phyloP scores from a whole-genome alignment of 1,140 invertebrate genomes.

The Hestina assimilis region DNA sequence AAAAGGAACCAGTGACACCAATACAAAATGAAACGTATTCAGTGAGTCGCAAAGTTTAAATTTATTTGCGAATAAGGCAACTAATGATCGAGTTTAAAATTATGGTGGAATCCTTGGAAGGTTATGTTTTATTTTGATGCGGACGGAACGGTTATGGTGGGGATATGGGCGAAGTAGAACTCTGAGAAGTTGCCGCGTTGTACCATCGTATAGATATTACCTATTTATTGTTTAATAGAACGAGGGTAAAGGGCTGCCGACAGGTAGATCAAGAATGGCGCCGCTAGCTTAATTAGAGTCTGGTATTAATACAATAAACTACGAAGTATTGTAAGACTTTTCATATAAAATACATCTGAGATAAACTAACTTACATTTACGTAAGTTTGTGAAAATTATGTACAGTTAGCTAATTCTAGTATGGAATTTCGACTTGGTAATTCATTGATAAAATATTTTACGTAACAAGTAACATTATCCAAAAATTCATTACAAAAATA shows the following conservation, averaged over 20 bases:
- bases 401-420: too few species aligned
- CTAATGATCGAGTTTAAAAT: conserved; percentile 57
- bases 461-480: not conserved
- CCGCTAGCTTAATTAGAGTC: conserved; percentile 57
- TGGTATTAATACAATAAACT: conserved; percentile 21
- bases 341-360: not conserved
- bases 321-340: not conserved
- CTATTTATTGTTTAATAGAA: conserved; percentile 76
- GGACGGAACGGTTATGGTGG: conserved; percentile 34
- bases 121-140: conserved; percentile 71
- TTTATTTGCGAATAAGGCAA: conserved; percentile 29
- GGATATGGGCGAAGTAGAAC: conserved; percentile 34
- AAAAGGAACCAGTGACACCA: conserved; percentile 12
- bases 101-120: conserved; percentile 75
- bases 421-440: too few species aligned
- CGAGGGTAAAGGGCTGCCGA: conserved; percentile 53
- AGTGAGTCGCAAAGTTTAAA: conserved; percentile 28
- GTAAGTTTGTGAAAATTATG: too few species aligned
- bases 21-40: conserved; percentile 34
- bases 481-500: not conserved
- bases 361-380: too few species aligned
- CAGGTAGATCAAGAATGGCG: conserved; percentile 65
- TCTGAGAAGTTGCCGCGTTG: conserved; percentile 69
- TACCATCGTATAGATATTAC: conserved; percentile 61
- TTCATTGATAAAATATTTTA: too few species aligned